These are phyloP conservation scores for Pheosia gnoma DNA, from an alignment of 2,888 invertebrate genomes.

Conservation along the genomic window DNA sequence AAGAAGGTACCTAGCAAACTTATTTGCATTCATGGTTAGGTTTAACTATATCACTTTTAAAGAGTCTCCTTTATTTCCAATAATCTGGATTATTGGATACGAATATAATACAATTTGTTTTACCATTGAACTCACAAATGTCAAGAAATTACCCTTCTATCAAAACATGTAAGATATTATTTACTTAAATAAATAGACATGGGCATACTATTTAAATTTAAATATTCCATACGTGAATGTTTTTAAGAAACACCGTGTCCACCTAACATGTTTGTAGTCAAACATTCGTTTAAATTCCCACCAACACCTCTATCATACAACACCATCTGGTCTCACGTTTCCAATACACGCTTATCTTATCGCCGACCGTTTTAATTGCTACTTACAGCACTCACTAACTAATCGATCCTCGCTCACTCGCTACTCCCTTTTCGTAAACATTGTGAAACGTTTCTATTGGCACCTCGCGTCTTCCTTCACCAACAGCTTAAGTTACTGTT, in stretches of 20 bases:
- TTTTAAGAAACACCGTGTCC: background rate
- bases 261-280: background rate
- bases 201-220: too few species aligned
- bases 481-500: constrained; percentile 12
- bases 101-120: too few species aligned
- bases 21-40: too few species aligned
- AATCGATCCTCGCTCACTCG: constrained; percentile 36
- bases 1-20: too few species aligned
- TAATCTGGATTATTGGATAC: too few species aligned
- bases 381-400: constrained; percentile 46
- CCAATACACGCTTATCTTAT: constrained; percentile 14
- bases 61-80: too few species aligned
- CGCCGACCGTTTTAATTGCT: constrained; percentile 36
- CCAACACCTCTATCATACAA: constrained; percentile 1
- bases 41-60: too few species aligned
- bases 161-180: too few species aligned
- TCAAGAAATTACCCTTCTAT: too few species aligned
- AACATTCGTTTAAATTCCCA: constrained; percentile 4
- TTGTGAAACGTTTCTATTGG: constrained; percentile 44
- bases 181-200: too few species aligned
- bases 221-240: background rate
- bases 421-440: constrained; percentile 37
- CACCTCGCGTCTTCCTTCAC: constrained; percentile 30
- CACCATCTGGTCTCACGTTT: constrained; percentile 5
- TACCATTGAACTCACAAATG: too few species aligned